Evolutionary conservation across 2,113 vertebrate genomes (phyloP).

Genomic region (Morone saxatilis): DNA sequence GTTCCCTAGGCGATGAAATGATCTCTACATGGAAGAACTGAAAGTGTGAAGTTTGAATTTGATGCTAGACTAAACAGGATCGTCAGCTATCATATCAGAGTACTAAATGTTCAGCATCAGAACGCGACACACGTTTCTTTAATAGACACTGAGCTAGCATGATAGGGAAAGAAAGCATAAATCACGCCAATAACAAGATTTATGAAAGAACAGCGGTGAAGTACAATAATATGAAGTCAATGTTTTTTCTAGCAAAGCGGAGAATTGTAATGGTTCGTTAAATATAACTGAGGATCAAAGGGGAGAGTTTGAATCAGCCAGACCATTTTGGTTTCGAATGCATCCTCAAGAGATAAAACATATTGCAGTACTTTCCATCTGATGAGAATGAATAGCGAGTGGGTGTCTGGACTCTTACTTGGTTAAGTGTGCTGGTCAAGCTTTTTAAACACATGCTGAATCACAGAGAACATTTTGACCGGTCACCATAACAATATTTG

Average conservation of each 20-base stretch:
- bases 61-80: slow-evolving; percentile 42
- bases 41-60: slow-evolving; percentile 28
- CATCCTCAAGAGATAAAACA: slow-evolving; percentile 61
- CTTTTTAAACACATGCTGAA: slow-evolving; percentile 39
- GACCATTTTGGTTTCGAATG: slow-evolving; percentile 35
- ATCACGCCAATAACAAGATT: slow-evolving; percentile 20
- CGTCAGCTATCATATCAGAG: slow-evolving; percentile 27
- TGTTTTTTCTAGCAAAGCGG: slow-evolving; percentile 32
- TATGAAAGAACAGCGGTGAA: slow-evolving; percentile 30
- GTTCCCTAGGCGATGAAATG: slow-evolving; percentile 23
- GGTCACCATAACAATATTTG: slow-evolving; percentile 49
- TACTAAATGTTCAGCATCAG: slow-evolving; percentile 17
- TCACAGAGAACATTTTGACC: slow-evolving; percentile 44
- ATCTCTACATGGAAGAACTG: slow-evolving; percentile 29
- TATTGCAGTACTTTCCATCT: slow-evolving; percentile 49
- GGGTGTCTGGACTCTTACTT: slow-evolving; percentile 42
- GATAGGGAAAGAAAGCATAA: slow-evolving; percentile 15
- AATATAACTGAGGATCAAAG: slow-evolving; percentile 56
- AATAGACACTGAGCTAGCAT: slow-evolving; percentile 18
- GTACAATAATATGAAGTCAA: slow-evolving; percentile 17
- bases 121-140: slow-evolving; percentile 9
- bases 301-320: slow-evolving; percentile 11
- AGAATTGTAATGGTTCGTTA: slow-evolving; percentile 35
- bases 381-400: slow-evolving; percentile 44
- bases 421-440: slow-evolving; percentile 27